These are phyloP conservation scores for Peromyscus leucopus DNA, from an alignment of 2,113 vertebrate species.

Conservation along the genomic window DNA sequence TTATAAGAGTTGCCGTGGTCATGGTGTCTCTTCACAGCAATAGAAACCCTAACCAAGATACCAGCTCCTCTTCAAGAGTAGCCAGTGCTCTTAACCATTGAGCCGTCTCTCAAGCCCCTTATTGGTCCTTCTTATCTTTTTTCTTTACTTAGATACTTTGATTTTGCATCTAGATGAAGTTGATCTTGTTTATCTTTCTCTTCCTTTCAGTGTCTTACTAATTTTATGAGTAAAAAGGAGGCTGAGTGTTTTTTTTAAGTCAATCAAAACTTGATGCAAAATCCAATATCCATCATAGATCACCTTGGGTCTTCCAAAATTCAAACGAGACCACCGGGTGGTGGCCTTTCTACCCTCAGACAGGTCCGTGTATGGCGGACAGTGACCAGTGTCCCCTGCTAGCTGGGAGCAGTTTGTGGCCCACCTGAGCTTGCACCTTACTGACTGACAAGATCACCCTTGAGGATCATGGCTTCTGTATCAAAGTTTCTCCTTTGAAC, in stretches of 20 bases:
- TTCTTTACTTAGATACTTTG: not conserved
- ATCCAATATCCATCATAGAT: not conserved
- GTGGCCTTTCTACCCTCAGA: not conserved
- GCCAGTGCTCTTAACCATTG: not conserved
- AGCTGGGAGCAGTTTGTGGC: not conserved
- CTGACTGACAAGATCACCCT: not conserved
- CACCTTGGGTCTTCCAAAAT: not conserved
- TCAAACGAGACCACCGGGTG: not conserved
- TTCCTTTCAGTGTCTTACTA: not conserved
- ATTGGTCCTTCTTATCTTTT: not conserved
- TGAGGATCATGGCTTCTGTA: not conserved
- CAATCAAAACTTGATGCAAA: not conserved
- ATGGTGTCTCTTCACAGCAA: not conserved
- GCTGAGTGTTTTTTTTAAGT: not conserved
- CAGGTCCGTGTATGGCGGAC: not conserved
- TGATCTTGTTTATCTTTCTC: not conserved
- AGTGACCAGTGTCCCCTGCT: not conserved
- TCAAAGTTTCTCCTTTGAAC: conserved; percentile 30
- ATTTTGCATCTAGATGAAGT: not conserved
- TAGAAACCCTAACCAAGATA: not conserved
- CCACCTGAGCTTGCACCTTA: not conserved
- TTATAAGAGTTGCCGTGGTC: not conserved
- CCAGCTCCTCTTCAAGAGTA: not conserved
- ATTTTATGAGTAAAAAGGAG: conserved; percentile 5
- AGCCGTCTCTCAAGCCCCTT: not conserved